A percentile compares a stretch with the other conserved stretches of the same genome.
These are phyloP conservation scores for Adineta ricciae DNA, from an alignment of 2,888 invertebrate species.

Conservation along the genomic window DNA sequence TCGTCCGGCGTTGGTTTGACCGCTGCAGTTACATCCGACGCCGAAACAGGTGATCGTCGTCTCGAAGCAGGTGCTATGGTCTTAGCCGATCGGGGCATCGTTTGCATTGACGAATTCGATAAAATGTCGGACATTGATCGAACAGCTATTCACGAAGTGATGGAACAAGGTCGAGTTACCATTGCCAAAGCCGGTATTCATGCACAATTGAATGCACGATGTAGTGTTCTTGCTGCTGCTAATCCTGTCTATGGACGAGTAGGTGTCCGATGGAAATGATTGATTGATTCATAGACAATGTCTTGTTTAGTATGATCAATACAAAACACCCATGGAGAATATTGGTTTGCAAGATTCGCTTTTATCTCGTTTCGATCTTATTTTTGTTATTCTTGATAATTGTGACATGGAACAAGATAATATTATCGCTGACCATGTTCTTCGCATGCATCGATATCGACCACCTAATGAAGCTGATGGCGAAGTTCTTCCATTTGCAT, in stretches of 20 bases:
- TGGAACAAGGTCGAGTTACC: conserved; percentile 91
- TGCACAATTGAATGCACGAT: conserved; percentile 87
- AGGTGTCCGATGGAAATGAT: too few species aligned
- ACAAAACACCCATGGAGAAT: conserved; percentile 98
- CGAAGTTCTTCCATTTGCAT: conserved; percentile 30
- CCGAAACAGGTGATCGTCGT: conserved; percentile 54
- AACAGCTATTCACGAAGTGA: conserved; percentile 97
- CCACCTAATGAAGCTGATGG: conserved; percentile 86
- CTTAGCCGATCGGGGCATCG: conserved; percentile 91
- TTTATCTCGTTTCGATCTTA: conserved; percentile 88
- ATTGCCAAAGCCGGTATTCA: conserved; percentile 97
- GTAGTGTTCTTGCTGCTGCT: conserved; percentile 95
- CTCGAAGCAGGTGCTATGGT: conserved; percentile 99
- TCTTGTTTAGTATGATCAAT: conserved; percentile 68
- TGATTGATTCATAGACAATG: conserved; percentile 52
- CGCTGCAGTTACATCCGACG: conserved; percentile 65
- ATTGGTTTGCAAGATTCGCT: conserved; percentile 78
- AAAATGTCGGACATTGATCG: conserved; percentile 95
- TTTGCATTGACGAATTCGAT: conserved; percentile 94
- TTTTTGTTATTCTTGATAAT: conserved; percentile 90
- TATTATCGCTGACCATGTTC: conserved; percentile 86
- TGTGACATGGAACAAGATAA: conserved; percentile 77
- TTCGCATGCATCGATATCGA: conserved; percentile 90
- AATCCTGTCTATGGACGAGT: conserved; percentile 88
- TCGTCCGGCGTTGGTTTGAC: conserved; percentile 96